Evolutionary conservation across 2,797 vertebrate species (phyloP), one percentile per base, ranked within the genome.

Genomic region (Trichosurus vulpecula): DNA sequence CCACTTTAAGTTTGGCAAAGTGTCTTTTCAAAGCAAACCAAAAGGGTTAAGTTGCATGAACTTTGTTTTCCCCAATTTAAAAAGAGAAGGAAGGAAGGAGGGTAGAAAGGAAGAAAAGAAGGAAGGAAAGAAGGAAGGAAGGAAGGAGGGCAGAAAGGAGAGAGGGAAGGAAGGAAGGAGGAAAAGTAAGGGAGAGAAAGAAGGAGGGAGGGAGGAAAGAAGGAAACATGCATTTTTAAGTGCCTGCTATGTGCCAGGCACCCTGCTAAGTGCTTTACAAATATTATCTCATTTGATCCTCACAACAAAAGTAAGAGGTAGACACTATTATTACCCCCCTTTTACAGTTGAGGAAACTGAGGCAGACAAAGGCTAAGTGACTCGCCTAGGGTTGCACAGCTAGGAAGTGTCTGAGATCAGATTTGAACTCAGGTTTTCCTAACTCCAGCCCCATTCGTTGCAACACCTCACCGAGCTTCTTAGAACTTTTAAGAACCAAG

Each of bases 331-430:
- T 41, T 27, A 35, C 30, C 58, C 57, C 81, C 52, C 30, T 87
- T 89, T 96, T 47, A 92, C 31, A 93, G 53, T 55, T 54, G 87
- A 92, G 51, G 57, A 91, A 93, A 96, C 27, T 54, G 55, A 96
- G 53, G 47, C 66, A 2, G 35, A 95, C 91, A 95, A 13, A 90
- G 0, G 1, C 58, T 58, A 58, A 31, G 29, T 30, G 57, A 31
- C 30, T 13, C 11, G 13, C 30, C 52, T 2, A 61, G 92, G 95
- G 13, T n/a, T 92, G 54, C 94, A 91, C 6, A 31, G 13, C 35
- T n/a, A 27, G 2, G n/a, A 55, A 61, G 58, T 61, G 31, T 61
- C 58, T 61, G 58, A 61, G 58, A 30, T 16, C 1, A 35, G 58
- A 61, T 35, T 61, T 54, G 27, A 6, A 0, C 89, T 90, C 10